Base-by-base conservation (phyloP, 2,888 invertebrate genomes). In the Amblyteles armatorius region DNA sequence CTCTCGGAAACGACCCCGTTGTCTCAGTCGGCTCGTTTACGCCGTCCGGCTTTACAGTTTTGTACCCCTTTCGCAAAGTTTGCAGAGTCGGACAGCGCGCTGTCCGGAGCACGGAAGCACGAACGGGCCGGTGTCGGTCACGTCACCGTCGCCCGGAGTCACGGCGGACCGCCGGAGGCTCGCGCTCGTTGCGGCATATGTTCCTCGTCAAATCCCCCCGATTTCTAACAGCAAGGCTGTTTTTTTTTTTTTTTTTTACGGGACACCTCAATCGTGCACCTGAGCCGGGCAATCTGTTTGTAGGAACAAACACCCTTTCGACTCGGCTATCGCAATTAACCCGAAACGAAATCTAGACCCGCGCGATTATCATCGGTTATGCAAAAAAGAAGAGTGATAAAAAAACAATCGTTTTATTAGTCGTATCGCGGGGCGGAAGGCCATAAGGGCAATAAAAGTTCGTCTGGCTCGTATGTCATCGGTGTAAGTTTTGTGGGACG, bases 301-400 rank as follows among this genome's bases (percentile, higher is more conserved):
- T 57, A 29, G 33, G 69, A 16, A 48, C 72, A 63, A 82, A 83
- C 79, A 71, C 36, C 33, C 50, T 72, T 80, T 72, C 80, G 77
- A 86, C 77, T 78, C 60, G 85, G 89, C 91, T 91, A 91, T 91
- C 91, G 89, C 91, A 90, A 90, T 92, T 91, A 92, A 92, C 88
- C 89, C 87, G 76, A 85, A 79, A 77, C 57, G 65, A 79, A 88
- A 90, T 87, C 86, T 84, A 85, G 74, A 68, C 84, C 78, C 77
- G 26, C 52, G 63, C 67, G 87, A 87, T 87, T 85, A 50, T 65
- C 72, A 87, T 87, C 87, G 80, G 48, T 81, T 85, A 67, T 74
- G 65, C 67, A 48, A 69, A 68, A 50, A 36, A 48, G 44, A 13
- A 3, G 44, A 44, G 44, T 44, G 3, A 44, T 44, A 44, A 44